Base-by-base conservation (phyloP, 2,888 invertebrate genomes). In the Dyspetes luteomarginatus region DNA sequence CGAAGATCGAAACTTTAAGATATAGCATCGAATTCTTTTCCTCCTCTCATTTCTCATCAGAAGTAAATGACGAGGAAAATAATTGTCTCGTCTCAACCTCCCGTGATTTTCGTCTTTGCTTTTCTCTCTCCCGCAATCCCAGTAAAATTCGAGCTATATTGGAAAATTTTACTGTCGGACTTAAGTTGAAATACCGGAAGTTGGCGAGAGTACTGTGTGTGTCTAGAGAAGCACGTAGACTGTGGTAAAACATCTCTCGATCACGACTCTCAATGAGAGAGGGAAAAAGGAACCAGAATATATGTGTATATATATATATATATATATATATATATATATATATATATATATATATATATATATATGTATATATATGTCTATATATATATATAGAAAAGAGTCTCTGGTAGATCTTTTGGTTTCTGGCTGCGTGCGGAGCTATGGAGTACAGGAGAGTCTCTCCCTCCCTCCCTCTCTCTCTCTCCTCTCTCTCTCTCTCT, bases 21-120 rank as follows among this genome's bases (percentile, higher is more conserved):
- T 65, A 36, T 9, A 26, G 48, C 56, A 22, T 30, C n/a, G 15
- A 74, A 74, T 74, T 74, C 74, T 48, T 36, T 64, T 60, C 9
- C 26, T 12, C 43, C 50, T 28, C 26, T 43, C 52, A 55, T 75
- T 68, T 77, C 76, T 77, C 78, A 78, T 81, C 69, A 65, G 65
- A 45, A 81, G 50, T 30, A 74, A 78, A 81, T 78, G 78, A 71
- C 74, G 65, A 65, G 81, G 65, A 78, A 78, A 78, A 74, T 81
- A 81, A 81, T 74, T 65, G 78, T 65, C 65, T 72, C 65, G 62
- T 52, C 62, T 72, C 48, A 48, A 30, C 52, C 41, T 55, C 17
- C 17, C 17, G 19, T 9, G 15, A 60, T n/a, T 22, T 17, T 17
- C 26, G 64, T 41, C 24, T 28, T 52, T 30, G 9, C 12, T 0